Conservation (phyloP, 1,140 invertebrate genomes). For the Scylla paramamosain region DNA sequence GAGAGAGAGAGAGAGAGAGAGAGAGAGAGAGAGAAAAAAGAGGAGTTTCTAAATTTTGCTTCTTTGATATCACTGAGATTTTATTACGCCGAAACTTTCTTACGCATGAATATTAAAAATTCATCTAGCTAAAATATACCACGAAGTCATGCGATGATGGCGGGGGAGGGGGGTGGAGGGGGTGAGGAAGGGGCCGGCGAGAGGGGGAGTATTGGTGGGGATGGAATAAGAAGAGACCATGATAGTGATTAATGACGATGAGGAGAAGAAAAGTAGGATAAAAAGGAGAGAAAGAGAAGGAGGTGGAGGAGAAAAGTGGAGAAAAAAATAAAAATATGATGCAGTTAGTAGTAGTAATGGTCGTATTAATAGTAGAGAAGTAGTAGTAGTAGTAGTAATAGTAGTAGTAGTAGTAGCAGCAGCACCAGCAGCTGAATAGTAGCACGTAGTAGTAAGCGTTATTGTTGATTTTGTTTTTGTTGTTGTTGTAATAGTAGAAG, state of each 20-base stretch:
- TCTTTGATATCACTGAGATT: background rate
- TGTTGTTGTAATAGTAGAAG: no score
- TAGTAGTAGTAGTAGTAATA: no score
- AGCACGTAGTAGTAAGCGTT: no score
- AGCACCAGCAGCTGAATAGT: no score
- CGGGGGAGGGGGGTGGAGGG: background rate
- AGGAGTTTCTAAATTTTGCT: background rate
- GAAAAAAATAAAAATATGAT: background rate
- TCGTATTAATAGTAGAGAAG: no score
- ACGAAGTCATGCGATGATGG: background rate
- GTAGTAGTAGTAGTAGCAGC: no score
- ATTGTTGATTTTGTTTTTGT: no score
- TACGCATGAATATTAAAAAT: slow-evolving; percentile 16
- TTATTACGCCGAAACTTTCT: background rate
- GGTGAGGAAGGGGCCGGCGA: background rate
- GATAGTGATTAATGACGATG: background rate
- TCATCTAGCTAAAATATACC: background rate
- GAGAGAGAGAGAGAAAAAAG: no score
- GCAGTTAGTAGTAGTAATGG: no score
- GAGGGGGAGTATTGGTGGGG: background rate
- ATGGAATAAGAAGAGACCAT: background rate
- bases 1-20: no score
- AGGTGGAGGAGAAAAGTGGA: background rate
- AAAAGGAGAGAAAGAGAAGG: background rate
- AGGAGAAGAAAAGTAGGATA: no score